Evolutionary conservation across 2,113 vertebrate genomes (phyloP), one percentile per base, ranked within the genome.

Genomic region (Forbesichthys papilliferus): DNA sequence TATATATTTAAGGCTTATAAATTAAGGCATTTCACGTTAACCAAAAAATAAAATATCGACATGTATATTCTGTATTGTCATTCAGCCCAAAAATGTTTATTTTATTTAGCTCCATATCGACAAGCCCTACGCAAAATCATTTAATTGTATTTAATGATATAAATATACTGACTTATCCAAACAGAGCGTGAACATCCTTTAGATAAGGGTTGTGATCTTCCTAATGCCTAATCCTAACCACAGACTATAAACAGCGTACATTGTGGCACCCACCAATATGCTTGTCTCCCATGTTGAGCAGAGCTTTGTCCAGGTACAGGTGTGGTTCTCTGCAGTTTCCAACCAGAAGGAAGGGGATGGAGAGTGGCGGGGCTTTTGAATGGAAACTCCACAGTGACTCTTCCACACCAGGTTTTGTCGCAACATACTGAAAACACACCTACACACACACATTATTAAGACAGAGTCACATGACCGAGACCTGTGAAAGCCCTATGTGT

Each of bases 311-410:
- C 65, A 98, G 79, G 66, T 84, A 94, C 51, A 98, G 86, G 0
- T 90, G 57, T 0, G 96, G 96, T 57, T 98, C 94, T 0, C 81
- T 89, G 48, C 89, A 55, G 1, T 75, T 91, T 51, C 95, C 96
- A 69, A 96, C 94, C 72, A 95, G 88, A 61, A 98, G 89, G 82
- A 98, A 96, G 0, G 93, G 95, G 55, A 96, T 64, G 0, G 89
- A 90, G 36, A 42, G 73, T 0, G 85, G 92, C 64, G 92, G 88
- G 56, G 93, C 90, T 0, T 94, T 92, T 61, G 96, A 90, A 20
- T 71, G 66, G 83, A 98, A 98, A 60, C 84, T 92, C 96, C 96
- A 98, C 68, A 92, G 92, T 0, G 96, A 95, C 86, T 97, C 95
- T 3, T 93, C 92, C 69, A 88, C 64, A 4, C 87, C 93, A 83